Evolutionary conservation across 2,888 invertebrate genomes (phyloP), one percentile per base, ranked within the genome.

Genomic region (Endotricha flammealis): DNA sequence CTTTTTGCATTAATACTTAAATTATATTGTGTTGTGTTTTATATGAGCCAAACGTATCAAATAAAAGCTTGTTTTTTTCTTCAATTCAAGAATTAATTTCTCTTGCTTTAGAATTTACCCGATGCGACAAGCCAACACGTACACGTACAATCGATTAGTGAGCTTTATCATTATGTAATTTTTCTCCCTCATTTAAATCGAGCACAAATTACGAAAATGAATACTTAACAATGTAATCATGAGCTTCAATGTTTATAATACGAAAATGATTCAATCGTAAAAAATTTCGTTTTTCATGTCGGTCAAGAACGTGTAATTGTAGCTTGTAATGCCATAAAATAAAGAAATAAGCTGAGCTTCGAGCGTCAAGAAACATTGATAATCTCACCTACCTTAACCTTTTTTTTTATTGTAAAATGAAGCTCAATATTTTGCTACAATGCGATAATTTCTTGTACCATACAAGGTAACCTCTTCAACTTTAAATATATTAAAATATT

Each of bases 341-440:
- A 17, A 16, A 14, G 12, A 33, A 27, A 25, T 33, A 8, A 33
- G 10, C 25, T 16, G 27, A 16, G 32, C 32, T 25, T 33, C 32
- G 25, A 27, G 16, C 25, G 30, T 27, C 25, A 25, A 17, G 6
- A 24, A 33, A 33, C 27, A 33, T 16, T 14, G 25, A 25, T 32
- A 32, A 32, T 32, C 32, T 20, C 20, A 20, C 20, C 20, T 32
- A n/a, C 24, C 25, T 25, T 32, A 14, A 16, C 12, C 14, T 16
- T 33, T 33, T 32, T n/a, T 16, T 20, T 32, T 33, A 33, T 33
- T 32, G 11, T 16, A 16, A 25, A 32, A 33, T n/a, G 32, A 24
- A 11, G 10, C 27, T 25, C 11, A 33, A 24, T 16, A 10, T 14
- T 25, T 25, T 32, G 1, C 25, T 24, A 25, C 8, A 20, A 7